phyloP scores from a whole-genome alignment of 2,888 invertebrate genomes.

The Clepsis dumicolana region DNA sequence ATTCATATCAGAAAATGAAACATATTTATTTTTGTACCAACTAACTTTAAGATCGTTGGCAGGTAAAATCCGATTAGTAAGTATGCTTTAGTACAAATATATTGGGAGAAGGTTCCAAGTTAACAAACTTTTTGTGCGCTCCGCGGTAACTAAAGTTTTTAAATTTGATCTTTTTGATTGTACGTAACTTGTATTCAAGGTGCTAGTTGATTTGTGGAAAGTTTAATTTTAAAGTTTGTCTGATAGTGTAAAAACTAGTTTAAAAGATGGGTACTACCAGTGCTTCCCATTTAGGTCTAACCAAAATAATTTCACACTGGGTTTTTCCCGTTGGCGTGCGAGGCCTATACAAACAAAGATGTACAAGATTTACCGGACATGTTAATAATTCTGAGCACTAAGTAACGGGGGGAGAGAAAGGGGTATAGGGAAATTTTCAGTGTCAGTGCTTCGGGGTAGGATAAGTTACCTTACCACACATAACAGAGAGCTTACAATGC shows the following conservation, averaged over 20 bases:
- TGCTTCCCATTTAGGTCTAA: too few relatives aligned
- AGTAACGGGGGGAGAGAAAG: too few relatives aligned
- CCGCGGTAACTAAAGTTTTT: background rate
- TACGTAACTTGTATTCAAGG: background rate
- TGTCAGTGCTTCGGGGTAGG: too few relatives aligned
- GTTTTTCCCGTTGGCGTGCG: too few relatives aligned
- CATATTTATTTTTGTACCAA: background rate
- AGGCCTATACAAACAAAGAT: too few relatives aligned
- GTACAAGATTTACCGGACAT: too few relatives aligned
- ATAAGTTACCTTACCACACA: too few relatives aligned
- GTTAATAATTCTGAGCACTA: too few relatives aligned
- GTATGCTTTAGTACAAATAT: conserved; percentile 52
- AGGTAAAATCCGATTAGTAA: conserved; percentile 46
- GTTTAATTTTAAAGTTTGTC: background rate
- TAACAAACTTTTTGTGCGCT: conserved; percentile 47
- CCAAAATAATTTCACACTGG: too few relatives aligned
- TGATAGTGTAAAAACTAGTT: background rate
- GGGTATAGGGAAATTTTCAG: too few relatives aligned
- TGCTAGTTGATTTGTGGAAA: background rate
- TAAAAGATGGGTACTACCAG: background rate
- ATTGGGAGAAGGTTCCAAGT: conserved; percentile 54
- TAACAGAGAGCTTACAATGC: too few relatives aligned
- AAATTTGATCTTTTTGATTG: background rate
- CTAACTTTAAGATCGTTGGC: conserved; percentile 41
- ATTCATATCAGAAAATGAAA: background rate